Evolutionary conservation across 2,888 invertebrate genomes (phyloP).

Genomic region (Endotricha flammealis): DNA sequence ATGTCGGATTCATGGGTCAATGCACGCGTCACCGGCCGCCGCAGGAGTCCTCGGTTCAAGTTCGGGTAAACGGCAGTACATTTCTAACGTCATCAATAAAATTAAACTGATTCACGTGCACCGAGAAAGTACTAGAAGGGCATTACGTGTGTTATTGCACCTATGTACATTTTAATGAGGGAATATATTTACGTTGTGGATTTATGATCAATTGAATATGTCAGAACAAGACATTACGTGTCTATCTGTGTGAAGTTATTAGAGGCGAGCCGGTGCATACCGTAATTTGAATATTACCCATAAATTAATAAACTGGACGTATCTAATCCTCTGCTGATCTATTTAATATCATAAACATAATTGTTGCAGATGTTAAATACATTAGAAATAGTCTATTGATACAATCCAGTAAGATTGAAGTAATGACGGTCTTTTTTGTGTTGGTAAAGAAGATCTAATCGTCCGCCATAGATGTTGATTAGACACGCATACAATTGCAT

Average conservation of each 20-base stretch:
- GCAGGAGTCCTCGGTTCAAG: conserved; percentile 48
- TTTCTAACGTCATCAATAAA: conserved; percentile 59
- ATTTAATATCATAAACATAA: too few relatives aligned
- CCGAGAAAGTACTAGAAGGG: conserved; percentile 28
- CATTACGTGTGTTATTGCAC: conserved; percentile 24
- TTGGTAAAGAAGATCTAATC: conserved; percentile 5
- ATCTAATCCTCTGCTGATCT: too few relatives aligned
- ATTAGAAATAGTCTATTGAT: too few relatives aligned
- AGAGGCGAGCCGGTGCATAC: too few relatives aligned
- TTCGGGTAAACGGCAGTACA: conserved; percentile 38
- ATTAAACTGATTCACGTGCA: conserved; percentile 52
- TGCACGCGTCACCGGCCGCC: conserved; percentile 45
- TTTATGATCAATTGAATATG: neutral
- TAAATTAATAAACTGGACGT: too few relatives aligned
- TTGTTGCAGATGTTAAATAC: too few relatives aligned
- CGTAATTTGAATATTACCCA: too few relatives aligned
- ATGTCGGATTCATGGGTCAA: conserved; percentile 62
- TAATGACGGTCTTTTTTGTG: too few relatives aligned
- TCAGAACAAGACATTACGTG: too few relatives aligned
- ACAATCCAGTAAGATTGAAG: too few relatives aligned
- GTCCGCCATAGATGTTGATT: conserved; percentile 9
- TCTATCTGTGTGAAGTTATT: too few relatives aligned
- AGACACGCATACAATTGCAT: conserved; percentile 11
- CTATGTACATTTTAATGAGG: conserved; percentile 3
- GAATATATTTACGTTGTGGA: neutral